Percentiles rank a stretch among this genome's conserved stretches.
Conservation (phyloP, 2,797 vertebrate species). For the Valencia hispanica region DNA sequence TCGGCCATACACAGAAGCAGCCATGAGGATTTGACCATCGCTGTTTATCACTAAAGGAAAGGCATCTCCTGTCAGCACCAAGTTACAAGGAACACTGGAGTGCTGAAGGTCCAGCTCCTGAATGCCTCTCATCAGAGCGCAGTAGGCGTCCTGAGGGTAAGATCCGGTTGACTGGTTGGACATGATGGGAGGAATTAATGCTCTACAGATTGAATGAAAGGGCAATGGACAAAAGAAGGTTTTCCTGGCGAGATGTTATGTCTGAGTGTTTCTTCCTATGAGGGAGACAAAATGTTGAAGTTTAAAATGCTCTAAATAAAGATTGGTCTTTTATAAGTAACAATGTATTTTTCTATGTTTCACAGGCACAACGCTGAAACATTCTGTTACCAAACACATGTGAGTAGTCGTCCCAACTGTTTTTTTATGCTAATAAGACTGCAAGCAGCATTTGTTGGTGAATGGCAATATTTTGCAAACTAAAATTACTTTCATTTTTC, state of each 20-base stretch:
- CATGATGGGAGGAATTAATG: neutral
- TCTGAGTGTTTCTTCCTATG: neutral
- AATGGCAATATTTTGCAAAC: too few species aligned
- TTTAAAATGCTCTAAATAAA: neutral
- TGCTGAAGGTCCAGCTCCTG: constrained; percentile 67
- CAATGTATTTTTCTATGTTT: too few species aligned
- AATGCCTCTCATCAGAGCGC: constrained; percentile 72
- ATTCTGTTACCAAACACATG: too few species aligned
- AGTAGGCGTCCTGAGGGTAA: constrained; percentile 47
- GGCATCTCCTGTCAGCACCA: constrained; percentile 77
- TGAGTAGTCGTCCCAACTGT: too few species aligned
- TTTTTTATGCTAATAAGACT: too few species aligned
- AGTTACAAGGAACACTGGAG: constrained; percentile 63
- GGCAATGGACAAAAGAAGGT: too few species aligned
- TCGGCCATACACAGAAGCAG: constrained; percentile 81
- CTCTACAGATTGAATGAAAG: neutral
- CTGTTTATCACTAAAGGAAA: constrained; percentile 74
- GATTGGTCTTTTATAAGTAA: too few species aligned
- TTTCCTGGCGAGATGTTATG: neutral
- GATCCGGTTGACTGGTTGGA: neutral
- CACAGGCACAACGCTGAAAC: too few species aligned
- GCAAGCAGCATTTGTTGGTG: too few species aligned
- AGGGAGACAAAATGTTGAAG: neutral
- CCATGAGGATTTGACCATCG: constrained; percentile 72
- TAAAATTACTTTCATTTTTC: too few species aligned